phyloP scores from a whole-genome alignment of 2,797 vertebrate species.

The Periophthalmus magnuspinnatus region DNA sequence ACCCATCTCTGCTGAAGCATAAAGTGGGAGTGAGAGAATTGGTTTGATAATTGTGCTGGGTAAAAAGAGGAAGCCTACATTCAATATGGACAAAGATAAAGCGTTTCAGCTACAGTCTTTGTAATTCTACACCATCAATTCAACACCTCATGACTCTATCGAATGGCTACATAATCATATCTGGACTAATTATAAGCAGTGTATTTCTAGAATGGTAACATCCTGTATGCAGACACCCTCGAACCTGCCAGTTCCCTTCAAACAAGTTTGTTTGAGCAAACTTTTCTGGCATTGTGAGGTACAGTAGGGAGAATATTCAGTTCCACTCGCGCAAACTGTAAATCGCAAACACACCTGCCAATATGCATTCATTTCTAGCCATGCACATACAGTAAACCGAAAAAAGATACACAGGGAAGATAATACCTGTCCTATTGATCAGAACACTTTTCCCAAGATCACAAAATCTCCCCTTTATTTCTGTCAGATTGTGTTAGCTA shows the following conservation, averaged over 20 bases:
- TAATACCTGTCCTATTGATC: too few species aligned
- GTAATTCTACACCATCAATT: conserved; percentile 7
- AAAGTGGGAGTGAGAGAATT: conserved; percentile 25
- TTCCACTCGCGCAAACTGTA: neutral
- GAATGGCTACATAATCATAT: conserved; percentile 8
- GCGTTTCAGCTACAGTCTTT: neutral
- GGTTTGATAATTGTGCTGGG: conserved; percentile 13
- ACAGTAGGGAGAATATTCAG: neutral
- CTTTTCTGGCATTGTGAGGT: conserved; percentile 5
- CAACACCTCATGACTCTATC: neutral
- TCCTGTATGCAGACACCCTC: conserved; percentile 8
- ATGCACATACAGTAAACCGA: neutral
- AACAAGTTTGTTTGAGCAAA: conserved; percentile 6
- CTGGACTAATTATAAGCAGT: neutral
- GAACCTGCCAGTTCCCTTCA: neutral
- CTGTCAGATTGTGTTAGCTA: neutral
- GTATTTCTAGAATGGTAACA: conserved; percentile 3
- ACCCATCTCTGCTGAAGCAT: neutral
- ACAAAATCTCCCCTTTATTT: neutral
- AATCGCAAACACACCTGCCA: neutral
- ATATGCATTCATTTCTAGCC: neutral
- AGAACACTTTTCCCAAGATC: neutral
- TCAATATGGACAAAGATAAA: conserved; percentile 20
- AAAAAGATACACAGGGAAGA: too few species aligned
- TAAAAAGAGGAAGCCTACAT: conserved; percentile 11